Conservation (phyloP, 1,140 invertebrate genomes). For the Sycophila sp. region DNA sequence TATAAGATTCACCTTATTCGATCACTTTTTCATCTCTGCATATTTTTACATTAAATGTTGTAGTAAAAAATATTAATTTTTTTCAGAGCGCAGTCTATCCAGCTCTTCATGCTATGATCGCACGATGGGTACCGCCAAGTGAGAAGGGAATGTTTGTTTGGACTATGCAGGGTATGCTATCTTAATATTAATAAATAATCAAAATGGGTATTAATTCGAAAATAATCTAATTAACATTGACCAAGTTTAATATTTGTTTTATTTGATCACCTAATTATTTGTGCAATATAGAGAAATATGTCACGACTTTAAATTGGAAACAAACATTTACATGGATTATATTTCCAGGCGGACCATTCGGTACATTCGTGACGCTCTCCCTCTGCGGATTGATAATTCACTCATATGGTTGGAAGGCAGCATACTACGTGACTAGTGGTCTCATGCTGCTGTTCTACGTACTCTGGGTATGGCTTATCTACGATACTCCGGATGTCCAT, state of each 20-base stretch:
- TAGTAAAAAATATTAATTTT: no score
- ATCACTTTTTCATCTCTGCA: no score
- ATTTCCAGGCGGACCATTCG: conserved; percentile 75
- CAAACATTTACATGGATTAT: conserved; percentile 10
- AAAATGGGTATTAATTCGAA: no score
- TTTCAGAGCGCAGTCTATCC: conserved; percentile 77
- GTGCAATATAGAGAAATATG: no score
- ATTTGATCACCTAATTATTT: no score
- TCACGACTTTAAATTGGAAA: no score
- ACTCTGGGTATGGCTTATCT: conserved; percentile 74
- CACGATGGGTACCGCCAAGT: conserved; percentile 78
- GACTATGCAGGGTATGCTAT: conserved; percentile 69
- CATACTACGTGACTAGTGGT: conserved; percentile 77
- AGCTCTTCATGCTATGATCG: conserved; percentile 75
- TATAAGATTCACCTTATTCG: no score
- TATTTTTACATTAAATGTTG: no score
- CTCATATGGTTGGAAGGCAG: conserved; percentile 74
- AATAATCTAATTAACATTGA: no score
- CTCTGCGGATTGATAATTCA: conserved; percentile 74
- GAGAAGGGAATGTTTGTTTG: conserved; percentile 82
- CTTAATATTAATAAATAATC: no score
- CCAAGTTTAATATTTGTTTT: no score
- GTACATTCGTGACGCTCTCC: conserved; percentile 80
- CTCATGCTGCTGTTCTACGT: conserved; percentile 72
- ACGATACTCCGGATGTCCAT: conserved; percentile 79